These are phyloP conservation scores for Caenorhabditis sp. DNA, from an alignment of 2,888 invertebrate genomes.

Conservation along the genomic window DNA sequence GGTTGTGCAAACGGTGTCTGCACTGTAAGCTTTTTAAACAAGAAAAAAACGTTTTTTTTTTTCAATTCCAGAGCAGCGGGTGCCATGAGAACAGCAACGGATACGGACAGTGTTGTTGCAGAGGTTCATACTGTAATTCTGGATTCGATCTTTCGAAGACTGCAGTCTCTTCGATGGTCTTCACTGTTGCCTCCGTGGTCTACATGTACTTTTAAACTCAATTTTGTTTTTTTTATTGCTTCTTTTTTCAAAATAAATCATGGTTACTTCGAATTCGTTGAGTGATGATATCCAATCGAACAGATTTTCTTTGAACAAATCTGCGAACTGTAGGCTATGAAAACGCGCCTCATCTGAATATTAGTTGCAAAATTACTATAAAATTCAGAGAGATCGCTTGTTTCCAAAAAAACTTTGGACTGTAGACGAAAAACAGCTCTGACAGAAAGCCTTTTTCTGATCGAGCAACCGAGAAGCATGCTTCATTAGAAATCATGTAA, in stretches of 20 bases:
- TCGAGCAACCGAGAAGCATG: too few relatives aligned
- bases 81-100: slow-evolving; percentile 19
- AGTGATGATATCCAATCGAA: not conserved
- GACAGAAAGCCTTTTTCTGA: too few relatives aligned
- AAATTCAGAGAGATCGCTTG: too few relatives aligned
- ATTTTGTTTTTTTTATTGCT: not conserved
- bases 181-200: not conserved
- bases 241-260: not conserved
- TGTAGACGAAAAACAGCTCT: too few relatives aligned
- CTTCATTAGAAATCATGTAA: too few relatives aligned
- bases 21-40: not conserved
- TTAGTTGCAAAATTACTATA: too few relatives aligned
- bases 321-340: too few relatives aligned
- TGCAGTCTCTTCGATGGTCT: slow-evolving; percentile 13
- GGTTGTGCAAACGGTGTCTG: slow-evolving; percentile 12
- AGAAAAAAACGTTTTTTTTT: not conserved
- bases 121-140: slow-evolving; percentile 37
- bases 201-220: slow-evolving; percentile 25
- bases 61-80: slow-evolving; percentile 22
- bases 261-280: not conserved
- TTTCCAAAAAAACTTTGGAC: too few relatives aligned
- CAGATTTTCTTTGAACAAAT: too few relatives aligned
- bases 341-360: too few relatives aligned
- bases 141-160: slow-evolving; percentile 31
- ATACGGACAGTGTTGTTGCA: slow-evolving; percentile 36